Conservation (phyloP, 2,113 vertebrate genomes). For the Engraulis encrasicolus region DNA sequence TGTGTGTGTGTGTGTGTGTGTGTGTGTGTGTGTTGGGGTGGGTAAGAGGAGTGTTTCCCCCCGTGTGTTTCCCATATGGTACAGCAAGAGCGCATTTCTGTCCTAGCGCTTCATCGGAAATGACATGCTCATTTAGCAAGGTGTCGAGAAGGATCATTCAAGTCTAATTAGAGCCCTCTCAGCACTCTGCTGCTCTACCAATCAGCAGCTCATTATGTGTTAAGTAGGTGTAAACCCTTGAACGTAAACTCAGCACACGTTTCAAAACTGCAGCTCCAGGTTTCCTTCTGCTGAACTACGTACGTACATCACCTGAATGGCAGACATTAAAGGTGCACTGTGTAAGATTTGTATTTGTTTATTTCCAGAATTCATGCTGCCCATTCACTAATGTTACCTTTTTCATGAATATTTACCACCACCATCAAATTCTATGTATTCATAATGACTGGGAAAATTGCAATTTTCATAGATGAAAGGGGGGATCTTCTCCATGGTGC, state of each 20-base stretch:
- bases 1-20: too few relatives aligned
- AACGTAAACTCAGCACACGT: constrained; percentile 3
- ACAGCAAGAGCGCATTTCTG: background rate
- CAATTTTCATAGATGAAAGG: too few relatives aligned
- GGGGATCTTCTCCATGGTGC: too few relatives aligned
- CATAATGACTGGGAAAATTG: too few relatives aligned
- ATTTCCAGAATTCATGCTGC: too few relatives aligned
- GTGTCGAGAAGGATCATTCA: constrained; percentile 15
- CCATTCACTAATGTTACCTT: too few relatives aligned
- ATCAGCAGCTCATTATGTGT: constrained; percentile 29
- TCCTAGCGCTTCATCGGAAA: background rate
- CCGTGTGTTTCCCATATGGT: background rate
- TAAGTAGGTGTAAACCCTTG: constrained; percentile 4
- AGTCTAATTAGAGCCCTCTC: constrained; percentile 40
- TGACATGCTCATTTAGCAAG: constrained; percentile 26
- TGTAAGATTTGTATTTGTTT: too few relatives aligned
- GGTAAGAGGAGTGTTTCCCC: background rate
- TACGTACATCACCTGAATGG: too few relatives aligned
- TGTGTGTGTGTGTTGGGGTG: too few relatives aligned
- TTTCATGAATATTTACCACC: too few relatives aligned
- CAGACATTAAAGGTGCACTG: too few relatives aligned
- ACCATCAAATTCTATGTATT: too few relatives aligned
- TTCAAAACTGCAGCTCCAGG: background rate
- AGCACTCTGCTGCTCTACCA: constrained; percentile 20
- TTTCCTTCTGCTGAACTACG: background rate